A percentile compares a stretch with the other conserved stretches of the same genome.
Conservation (phyloP, 2,113 vertebrate species). For the Oryzias javanicus region DNA sequence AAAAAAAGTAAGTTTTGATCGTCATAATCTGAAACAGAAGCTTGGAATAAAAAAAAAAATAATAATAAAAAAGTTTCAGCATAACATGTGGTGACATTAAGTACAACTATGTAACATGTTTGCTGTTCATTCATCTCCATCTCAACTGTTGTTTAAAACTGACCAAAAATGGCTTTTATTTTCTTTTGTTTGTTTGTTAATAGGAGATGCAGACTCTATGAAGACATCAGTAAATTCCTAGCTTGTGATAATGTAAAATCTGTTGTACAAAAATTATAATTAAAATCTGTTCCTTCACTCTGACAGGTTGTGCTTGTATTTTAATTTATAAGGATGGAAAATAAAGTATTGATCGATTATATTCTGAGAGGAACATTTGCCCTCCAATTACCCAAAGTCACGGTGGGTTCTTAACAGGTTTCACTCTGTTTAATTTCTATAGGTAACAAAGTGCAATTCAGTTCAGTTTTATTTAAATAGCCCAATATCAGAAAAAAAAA, state of each 20-base stretch:
- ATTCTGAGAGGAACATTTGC: too few species aligned
- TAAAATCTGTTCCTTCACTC: constrained; percentile 73
- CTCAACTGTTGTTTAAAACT: constrained; percentile 44
- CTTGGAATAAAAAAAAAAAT: too few species aligned
- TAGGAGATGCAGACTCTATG: constrained; percentile 44
- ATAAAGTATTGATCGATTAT: background rate
- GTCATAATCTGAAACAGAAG: too few species aligned
- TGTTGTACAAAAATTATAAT: constrained; percentile 75
- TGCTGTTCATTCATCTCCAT: constrained; percentile 39
- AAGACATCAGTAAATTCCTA: constrained; percentile 67
- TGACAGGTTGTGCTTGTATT: background rate
- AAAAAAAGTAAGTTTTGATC: too few species aligned
- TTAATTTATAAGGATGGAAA: background rate
- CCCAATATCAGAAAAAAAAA: too few species aligned
- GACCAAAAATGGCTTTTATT: constrained; percentile 35
- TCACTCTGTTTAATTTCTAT: too few species aligned
- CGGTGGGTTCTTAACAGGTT: too few species aligned
- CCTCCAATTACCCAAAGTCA: too few species aligned
- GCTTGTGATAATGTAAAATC: constrained; percentile 81
- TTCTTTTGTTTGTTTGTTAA: background rate
- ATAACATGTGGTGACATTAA: too few species aligned
- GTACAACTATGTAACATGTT: constrained; percentile 23
- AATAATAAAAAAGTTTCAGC: constrained; percentile 8
- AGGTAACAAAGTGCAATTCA: too few species aligned
- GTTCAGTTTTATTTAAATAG: too few species aligned